These are phyloP conservation scores for Gastrophryne carolinensis DNA, from an alignment of 2,797 vertebrate species.

Conservation along the genomic window DNA sequence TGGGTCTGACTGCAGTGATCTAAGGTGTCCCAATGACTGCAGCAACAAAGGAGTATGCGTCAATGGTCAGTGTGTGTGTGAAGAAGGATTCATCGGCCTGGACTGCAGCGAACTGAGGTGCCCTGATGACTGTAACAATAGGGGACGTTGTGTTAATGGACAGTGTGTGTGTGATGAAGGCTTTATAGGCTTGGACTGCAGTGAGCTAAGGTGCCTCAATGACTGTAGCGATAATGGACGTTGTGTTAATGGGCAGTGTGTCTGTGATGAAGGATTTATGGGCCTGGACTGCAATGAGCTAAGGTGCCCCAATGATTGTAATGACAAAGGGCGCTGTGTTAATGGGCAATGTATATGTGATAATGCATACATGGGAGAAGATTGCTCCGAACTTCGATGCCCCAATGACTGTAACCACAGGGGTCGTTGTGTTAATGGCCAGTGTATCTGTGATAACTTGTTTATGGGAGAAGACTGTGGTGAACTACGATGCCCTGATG, in stretches of 20 bases:
- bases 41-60: conserved; percentile 77
- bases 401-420: conserved; percentile 76
- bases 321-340: conserved; percentile 74
- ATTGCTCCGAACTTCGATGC: conserved; percentile 86
- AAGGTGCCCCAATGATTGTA: conserved; percentile 67
- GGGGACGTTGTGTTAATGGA: conserved; percentile 78
- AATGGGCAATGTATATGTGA: conserved; percentile 72
- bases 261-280: conserved; percentile 77
- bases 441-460: conserved; percentile 80
- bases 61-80: conserved; percentile 80
- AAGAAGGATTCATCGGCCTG: conserved; percentile 71
- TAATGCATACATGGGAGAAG: conserved; percentile 77
- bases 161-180: conserved; percentile 82
- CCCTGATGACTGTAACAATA: conserved; percentile 76
- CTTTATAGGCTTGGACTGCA: conserved; percentile 80
- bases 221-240: conserved; percentile 76
- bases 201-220: conserved; percentile 78
- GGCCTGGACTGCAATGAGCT: conserved; percentile 78
- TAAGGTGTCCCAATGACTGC: conserved; percentile 82
- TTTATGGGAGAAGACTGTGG: conserved; percentile 82
- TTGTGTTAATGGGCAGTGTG: conserved; percentile 74
- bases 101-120: conserved; percentile 83
- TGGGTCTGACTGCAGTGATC: conserved; percentile 79
- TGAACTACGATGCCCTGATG: conserved; percentile 74
- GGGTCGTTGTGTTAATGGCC: conserved; percentile 79